phyloP scores from a whole-genome alignment of 2,888 invertebrate species.

The Busseola fusca region DNA sequence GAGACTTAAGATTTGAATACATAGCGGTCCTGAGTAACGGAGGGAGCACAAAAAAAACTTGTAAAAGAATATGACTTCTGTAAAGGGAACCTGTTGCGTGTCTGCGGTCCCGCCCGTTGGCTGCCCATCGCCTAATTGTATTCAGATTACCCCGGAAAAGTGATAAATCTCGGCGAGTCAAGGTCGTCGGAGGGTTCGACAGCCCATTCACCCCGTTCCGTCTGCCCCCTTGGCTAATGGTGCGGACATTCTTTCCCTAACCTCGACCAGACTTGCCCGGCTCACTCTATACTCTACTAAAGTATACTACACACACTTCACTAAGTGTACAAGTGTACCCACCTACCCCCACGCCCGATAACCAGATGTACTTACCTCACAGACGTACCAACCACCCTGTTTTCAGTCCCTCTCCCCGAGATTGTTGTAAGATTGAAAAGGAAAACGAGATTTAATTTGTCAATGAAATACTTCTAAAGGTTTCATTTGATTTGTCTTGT shows the following conservation, averaged over 20 bases:
- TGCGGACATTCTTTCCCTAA: slow-evolving; percentile 85
- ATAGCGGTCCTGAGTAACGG: slow-evolving; percentile 39
- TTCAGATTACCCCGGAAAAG: slow-evolving; percentile 87
- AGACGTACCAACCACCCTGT: slow-evolving; percentile 70
- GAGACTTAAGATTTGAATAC: slow-evolving; percentile 35
- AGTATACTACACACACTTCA: slow-evolving; percentile 74
- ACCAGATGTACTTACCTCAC: slow-evolving; percentile 67
- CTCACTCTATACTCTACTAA: slow-evolving; percentile 65
- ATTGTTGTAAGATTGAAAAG: slow-evolving; percentile 67
- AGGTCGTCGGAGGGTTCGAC: slow-evolving; percentile 87
- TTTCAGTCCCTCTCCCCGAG: slow-evolving; percentile 62
- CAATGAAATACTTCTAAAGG: slow-evolving; percentile 65
- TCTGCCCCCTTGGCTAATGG: slow-evolving; percentile 85
- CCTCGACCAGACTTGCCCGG: slow-evolving; percentile 77
- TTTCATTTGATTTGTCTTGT: slow-evolving; percentile 65
- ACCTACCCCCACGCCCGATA: slow-evolving; percentile 64
- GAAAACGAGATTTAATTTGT: slow-evolving; percentile 68
- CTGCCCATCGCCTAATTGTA: slow-evolving; percentile 85
- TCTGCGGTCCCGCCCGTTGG: slow-evolving; percentile 70
- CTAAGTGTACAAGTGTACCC: slow-evolving; percentile 69
- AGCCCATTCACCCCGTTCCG: slow-evolving; percentile 86
- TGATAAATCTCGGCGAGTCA: slow-evolving; percentile 87
- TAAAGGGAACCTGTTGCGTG: slow-evolving; percentile 78
- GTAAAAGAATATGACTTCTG: slow-evolving; percentile 60
- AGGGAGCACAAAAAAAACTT: slow-evolving; percentile 40